These are phyloP conservation scores for Phyllostomus hastatus DNA, from an alignment of 2,113 vertebrate species.

Conservation along the genomic window DNA sequence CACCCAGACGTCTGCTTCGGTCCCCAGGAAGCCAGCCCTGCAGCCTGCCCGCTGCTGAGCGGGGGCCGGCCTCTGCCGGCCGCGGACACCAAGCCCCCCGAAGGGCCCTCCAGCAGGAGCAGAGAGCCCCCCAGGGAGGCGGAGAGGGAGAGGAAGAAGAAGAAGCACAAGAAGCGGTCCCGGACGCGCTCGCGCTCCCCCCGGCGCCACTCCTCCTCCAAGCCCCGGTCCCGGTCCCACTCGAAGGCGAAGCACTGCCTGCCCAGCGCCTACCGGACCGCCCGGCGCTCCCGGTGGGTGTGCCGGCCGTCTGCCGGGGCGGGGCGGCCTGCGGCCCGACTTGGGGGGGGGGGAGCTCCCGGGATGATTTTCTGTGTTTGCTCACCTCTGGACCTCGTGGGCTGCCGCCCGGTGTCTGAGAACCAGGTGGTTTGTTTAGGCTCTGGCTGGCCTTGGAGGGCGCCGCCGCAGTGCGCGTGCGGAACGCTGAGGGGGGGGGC, in stretches of 20 bases:
- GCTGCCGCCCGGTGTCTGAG: not conserved
- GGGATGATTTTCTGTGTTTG: not conserved
- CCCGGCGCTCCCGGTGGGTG: slow-evolving; percentile 89
- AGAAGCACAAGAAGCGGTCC: slow-evolving; percentile 94
- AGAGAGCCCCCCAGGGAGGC: slow-evolving; percentile 79
- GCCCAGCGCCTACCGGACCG: slow-evolving; percentile 93
- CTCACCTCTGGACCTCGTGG: not conserved
- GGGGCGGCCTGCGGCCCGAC: not conserved
- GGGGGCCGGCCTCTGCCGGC: slow-evolving; percentile 75
- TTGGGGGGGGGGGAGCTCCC: too few species aligned
- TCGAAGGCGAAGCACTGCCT: slow-evolving; percentile 93
- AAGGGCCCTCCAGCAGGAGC: slow-evolving; percentile 78
- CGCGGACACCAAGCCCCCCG: slow-evolving; percentile 74
- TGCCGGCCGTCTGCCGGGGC: rapidly evolving
- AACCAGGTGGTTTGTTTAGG: not conserved
- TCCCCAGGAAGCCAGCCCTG: slow-evolving; percentile 74
- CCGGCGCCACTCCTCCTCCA: slow-evolving; percentile 82
- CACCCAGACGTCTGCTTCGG: not conserved
- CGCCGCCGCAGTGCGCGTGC: not conserved
- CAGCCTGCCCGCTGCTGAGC: slow-evolving; percentile 69
- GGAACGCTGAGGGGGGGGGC: not conserved
- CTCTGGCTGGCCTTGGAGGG: not conserved
- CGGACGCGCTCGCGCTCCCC: slow-evolving; percentile 89
- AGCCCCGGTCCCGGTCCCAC: slow-evolving; percentile 82
- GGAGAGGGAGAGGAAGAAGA: slow-evolving; percentile 94